These are phyloP conservation scores for Calameuta filiformis DNA, from an alignment of 2,888 invertebrate species.

Conservation along the genomic window DNA sequence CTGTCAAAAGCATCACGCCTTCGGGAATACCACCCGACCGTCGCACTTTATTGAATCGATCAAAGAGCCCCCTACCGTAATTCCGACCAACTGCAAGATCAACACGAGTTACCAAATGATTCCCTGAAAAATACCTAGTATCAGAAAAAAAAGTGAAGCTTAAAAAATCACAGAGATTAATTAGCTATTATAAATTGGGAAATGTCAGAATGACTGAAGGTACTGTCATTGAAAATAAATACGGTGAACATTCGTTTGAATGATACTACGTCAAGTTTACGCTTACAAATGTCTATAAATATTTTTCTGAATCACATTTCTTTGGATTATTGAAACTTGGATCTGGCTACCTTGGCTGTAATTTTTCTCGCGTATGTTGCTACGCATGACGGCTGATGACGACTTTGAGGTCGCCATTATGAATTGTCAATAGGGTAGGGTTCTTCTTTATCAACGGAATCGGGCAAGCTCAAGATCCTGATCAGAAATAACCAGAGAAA, in stretches of 20 bases:
- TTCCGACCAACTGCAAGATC: not conserved
- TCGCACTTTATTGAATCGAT: slow-evolving; percentile 31
- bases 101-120: not conserved
- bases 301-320: not conserved
- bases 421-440: not conserved
- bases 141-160: not conserved
- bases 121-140: not conserved
- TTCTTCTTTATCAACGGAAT: not conserved
- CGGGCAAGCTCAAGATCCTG: slow-evolving; percentile 1
- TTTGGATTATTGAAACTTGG: not conserved
- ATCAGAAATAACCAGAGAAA: slow-evolving; percentile 20
- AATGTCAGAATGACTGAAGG: not conserved
- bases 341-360: not conserved
- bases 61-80: slow-evolving; percentile 1
- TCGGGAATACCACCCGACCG: not conserved
- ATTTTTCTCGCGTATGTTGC: not conserved
- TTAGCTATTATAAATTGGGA: not conserved
- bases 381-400: not conserved
- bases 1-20: slow-evolving; percentile 51
- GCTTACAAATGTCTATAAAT: not conserved
- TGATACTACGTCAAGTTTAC: not conserved
- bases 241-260: not conserved
- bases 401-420: not conserved
- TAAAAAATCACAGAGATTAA: not conserved
- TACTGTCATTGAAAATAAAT: not conserved